Percentiles rank a stretch among this genome's conserved stretches.
Conservation (phyloP, 2,797 vertebrate species). For the Rhinella marina region DNA sequence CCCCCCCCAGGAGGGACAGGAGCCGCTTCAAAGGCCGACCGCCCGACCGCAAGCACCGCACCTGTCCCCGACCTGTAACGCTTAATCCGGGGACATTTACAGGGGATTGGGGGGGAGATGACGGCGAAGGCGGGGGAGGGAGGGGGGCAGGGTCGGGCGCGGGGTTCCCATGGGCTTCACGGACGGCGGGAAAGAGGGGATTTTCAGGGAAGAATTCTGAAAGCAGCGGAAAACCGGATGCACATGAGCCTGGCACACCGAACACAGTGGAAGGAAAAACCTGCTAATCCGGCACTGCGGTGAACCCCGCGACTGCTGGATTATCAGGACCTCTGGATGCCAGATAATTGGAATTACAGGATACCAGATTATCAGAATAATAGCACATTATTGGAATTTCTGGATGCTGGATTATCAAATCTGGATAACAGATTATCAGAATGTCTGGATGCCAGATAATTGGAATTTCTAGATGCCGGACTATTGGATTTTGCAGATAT, state of each 20-base stretch:
- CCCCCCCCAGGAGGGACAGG: neutral
- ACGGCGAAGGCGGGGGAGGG: slow-evolving; percentile 33
- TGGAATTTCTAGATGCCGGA: no score
- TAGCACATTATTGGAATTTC: no score
- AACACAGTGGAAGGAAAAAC: neutral
- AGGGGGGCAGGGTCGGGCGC: neutral
- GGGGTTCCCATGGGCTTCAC: neutral
- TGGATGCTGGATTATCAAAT: no score
- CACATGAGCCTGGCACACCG: neutral
- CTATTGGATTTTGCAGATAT: no score
- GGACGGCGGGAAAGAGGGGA: neutral
- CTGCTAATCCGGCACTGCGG: neutral
- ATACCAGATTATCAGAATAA: no score
- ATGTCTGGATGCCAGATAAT: no score
- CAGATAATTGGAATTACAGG: neutral
- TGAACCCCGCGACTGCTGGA: neutral
- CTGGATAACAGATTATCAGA: no score
- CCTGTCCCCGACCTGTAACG: slow-evolving; percentile 54
- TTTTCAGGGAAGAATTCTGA: slow-evolving; percentile 22
- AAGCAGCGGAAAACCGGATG: neutral
- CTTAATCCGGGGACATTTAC: slow-evolving; percentile 51
- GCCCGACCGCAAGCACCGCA: slow-evolving; percentile 18
- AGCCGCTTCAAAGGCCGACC: slow-evolving; percentile 46
- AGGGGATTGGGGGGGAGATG: slow-evolving; percentile 30
- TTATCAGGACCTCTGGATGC: neutral